Conservation (phyloP, 2,113 vertebrate genomes). For the Promerops cafer region DNA sequence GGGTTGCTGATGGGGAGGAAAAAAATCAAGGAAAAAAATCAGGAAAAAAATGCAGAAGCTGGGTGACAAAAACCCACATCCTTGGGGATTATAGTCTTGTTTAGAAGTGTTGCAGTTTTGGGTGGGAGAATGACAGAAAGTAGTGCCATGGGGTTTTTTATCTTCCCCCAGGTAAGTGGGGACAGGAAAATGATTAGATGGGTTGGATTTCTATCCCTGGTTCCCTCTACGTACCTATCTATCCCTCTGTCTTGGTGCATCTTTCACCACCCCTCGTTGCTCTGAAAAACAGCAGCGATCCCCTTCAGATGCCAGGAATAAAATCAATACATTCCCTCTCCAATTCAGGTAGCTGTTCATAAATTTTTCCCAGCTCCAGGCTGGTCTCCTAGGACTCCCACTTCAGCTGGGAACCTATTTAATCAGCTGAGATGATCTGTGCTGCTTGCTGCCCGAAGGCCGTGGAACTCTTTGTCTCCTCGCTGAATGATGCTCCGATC, state of each 20-base stretch:
- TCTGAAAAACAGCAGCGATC: not conserved
- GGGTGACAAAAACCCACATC: not conserved
- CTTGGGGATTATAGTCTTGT: not conserved
- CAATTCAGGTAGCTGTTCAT: conserved; percentile 42
- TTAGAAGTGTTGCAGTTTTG: not conserved
- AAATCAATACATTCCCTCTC: not conserved
- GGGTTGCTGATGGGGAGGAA: not conserved
- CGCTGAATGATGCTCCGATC: fast-evolving
- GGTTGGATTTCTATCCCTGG: not conserved
- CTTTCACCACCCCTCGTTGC: not conserved
- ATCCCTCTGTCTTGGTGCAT: not conserved
- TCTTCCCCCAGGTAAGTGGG: not conserved
- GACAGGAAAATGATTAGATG: not conserved
- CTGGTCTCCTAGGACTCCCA: conserved; percentile 47
- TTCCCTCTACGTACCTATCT: not conserved
- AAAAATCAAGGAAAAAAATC: no score
- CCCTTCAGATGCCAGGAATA: not conserved
- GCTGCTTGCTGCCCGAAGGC: not conserved
- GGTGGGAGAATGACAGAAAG: not conserved
- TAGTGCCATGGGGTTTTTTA: not conserved
- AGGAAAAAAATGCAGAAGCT: not conserved
- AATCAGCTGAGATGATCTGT: conserved; percentile 38
- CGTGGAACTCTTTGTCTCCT: conserved; percentile 49
- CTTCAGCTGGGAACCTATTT: conserved; percentile 27
- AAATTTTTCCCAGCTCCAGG: conserved; percentile 44